Evolutionary conservation across 2,888 invertebrate species (phyloP), one percentile per base, ranked within the genome.

Genomic region (Cheilosia vulpina): DNA sequence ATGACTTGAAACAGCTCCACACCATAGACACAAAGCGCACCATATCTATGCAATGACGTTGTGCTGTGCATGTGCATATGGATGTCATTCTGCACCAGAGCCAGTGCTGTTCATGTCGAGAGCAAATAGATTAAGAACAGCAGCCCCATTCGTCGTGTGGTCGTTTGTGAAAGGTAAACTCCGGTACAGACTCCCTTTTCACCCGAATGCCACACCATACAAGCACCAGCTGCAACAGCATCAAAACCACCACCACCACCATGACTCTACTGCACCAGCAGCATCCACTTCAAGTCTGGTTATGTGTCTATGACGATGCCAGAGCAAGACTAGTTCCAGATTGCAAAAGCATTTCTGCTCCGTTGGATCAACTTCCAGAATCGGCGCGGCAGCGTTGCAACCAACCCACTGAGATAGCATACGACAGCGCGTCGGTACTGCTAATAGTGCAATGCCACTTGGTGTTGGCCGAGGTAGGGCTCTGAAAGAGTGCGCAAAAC

Each of bases 111-210:
- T 75, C 69, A 80, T 76, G 80, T 80, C 76, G 84, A 80, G 80
- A 85, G 75, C 60, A 72, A 62, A n/a, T n/a, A 80, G 80, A 85
- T 85, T 80, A 85, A 73, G 73, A 83, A 79, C 69, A 58, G 77
- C 82, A 78, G 63, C 47, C 41, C 13, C n/a, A n/a, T n/a, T 50
- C 65, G 43, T 50, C 19, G 58, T 60, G 53, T 34, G 45, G 65
- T 72, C 53, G 55, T 62, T 78, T 82, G 65, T 77, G 72, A 82
- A 72, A 82, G 82, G 82, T 72, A 77, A 72, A 72, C 77, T 77
- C 65, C 58, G 77, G 9, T 31, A 27, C 38, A 63, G 73, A 45
- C 58, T 71, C 78, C 78, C 78, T 66, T 66, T 80, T 60, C 24
- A 38, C 17, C 66, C 41, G 17, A 62, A 21, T 76, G 31, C 41